These are phyloP conservation scores for Myotis yumanensis DNA, from an alignment of 2,113 vertebrate genomes.

Conservation along the genomic window DNA sequence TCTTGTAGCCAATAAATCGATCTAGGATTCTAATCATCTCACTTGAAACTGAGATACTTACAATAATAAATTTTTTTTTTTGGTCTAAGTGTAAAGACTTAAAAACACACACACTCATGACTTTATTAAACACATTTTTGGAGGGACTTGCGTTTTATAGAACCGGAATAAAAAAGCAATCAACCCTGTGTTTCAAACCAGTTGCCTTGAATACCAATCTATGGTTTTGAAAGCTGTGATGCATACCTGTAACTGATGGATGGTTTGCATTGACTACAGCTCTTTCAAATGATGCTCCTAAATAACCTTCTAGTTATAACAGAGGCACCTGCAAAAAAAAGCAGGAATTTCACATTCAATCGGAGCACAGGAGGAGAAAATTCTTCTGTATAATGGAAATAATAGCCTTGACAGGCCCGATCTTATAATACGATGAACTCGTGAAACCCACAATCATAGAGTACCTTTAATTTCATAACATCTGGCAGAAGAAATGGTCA, in stretches of 20 bases:
- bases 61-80: neutral
- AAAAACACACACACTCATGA: neutral
- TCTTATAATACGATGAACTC: neutral
- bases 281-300: neutral
- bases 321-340: neutral
- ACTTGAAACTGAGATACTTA: neutral
- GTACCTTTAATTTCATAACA: slow-evolving; percentile 42
- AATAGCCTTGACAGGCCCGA: slow-evolving; percentile 60
- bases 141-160: neutral
- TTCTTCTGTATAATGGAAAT: slow-evolving; percentile 42
- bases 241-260: neutral
- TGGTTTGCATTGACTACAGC: neutral
- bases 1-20: neutral
- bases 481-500: neutral
- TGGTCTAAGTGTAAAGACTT: neutral
- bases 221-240: neutral
- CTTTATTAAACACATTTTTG: slow-evolving; percentile 14
- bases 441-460: neutral
- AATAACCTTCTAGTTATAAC: neutral
- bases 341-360: slow-evolving; percentile 20
- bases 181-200: neutral
- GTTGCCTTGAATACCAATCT: neutral
- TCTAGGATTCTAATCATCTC: neutral
- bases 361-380: neutral
- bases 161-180: neutral